A percentile compares a stretch with the other conserved stretches of the same genome.
These are phyloP conservation scores for Drepana falcataria DNA, from an alignment of 2,888 invertebrate species.

Conservation along the genomic window DNA sequence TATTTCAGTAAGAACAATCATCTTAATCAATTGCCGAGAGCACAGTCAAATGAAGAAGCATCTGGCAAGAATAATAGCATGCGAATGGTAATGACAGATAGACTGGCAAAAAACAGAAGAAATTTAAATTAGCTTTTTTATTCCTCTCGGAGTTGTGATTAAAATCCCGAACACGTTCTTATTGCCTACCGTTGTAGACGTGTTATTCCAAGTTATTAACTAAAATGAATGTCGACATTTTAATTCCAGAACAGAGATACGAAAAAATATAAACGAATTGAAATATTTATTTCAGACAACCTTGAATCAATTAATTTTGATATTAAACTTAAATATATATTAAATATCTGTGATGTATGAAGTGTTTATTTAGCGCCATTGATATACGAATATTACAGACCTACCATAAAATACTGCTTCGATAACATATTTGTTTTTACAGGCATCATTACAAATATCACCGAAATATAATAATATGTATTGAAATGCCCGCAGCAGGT, in stretches of 20 bases:
- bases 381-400: too few species aligned
- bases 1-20: background rate
- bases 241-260: conserved; percentile 23
- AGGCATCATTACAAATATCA: too few species aligned
- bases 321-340: too few species aligned
- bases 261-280: conserved; percentile 6
- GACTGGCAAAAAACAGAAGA: conserved; percentile 1
- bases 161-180: conserved; percentile 30
- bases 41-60: background rate
- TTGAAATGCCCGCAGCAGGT: too few species aligned
- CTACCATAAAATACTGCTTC: too few species aligned
- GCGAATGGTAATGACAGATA: conserved; percentile 9
- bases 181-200: conserved; percentile 20
- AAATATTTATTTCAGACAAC: background rate
- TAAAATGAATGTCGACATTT: conserved; percentile 22
- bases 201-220: conserved; percentile 32
- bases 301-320: too few species aligned
- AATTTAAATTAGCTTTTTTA: conserved; percentile 11
- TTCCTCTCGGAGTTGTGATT: conserved; percentile 13
- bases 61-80: conserved; percentile 9
- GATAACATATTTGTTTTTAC: too few species aligned
- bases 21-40: background rate
- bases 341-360: too few species aligned
- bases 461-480: too few species aligned
- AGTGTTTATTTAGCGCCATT: too few species aligned